Evolutionary conservation across 30 jellyfish, hydroid and myxozoan genomes (phyloP).

Genomic region (Phacellophora camtschatica): DNA sequence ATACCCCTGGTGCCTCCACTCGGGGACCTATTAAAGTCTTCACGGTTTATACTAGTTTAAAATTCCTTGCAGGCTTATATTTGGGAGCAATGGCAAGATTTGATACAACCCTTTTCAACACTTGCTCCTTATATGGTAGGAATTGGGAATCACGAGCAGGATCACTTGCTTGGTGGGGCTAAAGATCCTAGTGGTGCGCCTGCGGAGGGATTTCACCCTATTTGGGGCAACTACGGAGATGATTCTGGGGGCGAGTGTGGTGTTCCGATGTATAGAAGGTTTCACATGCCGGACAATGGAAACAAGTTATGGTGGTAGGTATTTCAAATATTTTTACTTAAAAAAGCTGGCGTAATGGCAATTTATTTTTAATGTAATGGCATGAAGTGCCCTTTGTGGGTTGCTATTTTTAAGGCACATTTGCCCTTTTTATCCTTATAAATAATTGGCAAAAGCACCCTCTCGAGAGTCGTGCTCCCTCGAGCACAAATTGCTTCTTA

Average conservation of each 20-base stretch:
- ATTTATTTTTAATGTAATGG: too few relatives aligned
- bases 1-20: too few relatives aligned
- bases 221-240: constrained; percentile 63
- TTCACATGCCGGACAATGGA: constrained; percentile 96
- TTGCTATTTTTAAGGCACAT: too few relatives aligned
- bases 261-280: constrained; percentile 79
- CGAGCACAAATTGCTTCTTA: too few relatives aligned
- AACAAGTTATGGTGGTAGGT: constrained; percentile 81
- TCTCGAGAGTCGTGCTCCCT: too few relatives aligned
- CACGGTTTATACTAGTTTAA: too few relatives aligned
- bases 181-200: constrained; percentile 93
- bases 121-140: constrained; percentile 90
- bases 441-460: too few relatives aligned
- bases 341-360: too few relatives aligned
- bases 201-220: constrained; percentile 85
- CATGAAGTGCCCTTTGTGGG: too few relatives aligned
- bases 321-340: too few relatives aligned
- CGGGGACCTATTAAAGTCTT: too few relatives aligned
- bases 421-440: too few relatives aligned
- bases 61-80: constrained; percentile 84
- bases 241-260: constrained; percentile 99
- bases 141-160: constrained; percentile 93
- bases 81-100: constrained; percentile 86
- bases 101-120: constrained; percentile 80
- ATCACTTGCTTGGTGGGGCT: constrained; percentile 78